Evolutionary conservation across 2,888 invertebrate genomes (phyloP), one percentile per base, ranked within the genome.

Genomic region (Odontomyia ornata): DNA sequence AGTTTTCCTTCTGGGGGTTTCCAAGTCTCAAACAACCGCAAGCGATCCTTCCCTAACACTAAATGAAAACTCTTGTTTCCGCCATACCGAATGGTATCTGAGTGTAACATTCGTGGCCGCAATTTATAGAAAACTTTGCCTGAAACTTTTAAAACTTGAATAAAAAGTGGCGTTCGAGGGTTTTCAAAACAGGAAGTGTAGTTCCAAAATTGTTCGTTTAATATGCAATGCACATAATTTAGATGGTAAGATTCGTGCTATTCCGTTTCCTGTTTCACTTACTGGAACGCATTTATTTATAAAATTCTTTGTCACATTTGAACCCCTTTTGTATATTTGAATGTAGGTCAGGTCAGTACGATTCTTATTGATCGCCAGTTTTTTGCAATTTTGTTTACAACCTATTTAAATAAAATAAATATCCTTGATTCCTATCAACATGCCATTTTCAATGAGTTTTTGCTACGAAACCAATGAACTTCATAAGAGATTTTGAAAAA

Each of bases 171-270:
- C 71, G 71, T 77, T 77, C 69, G 67, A 77, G 67, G 46, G 65
- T 79, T 79, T 77, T 67, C 76, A 79, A 79, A 77, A 79, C 76
- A 79, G 77, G 77, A 79, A 77, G 69, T 75, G 15, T 23, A 25
- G 76, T 76, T 69, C 75, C 72, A n/a, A 79, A 79, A 77, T 76
- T 62, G 76, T 69, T 69, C 79, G 75, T 77, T 79, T 36, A 77
- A 76, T 77, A 77, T 79, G 77, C 77, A 76, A 65, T 76, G 43
- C 79, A 77, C 77, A 77, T 79, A 77, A 79, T 73, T 79, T 71
- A 76, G 76, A 77, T 76, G 77, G 75, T 76, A 67, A 56, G 77
- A 64, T 67, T 64, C 69, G 69, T 65, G 76, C 60, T 75, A 67
- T 9, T 21, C 28, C 25, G 71, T 62, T 78, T 78, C 78, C 76